phyloP scores from a whole-genome alignment of 2,888 invertebrate species.

The Teinopalpus imperialis region DNA sequence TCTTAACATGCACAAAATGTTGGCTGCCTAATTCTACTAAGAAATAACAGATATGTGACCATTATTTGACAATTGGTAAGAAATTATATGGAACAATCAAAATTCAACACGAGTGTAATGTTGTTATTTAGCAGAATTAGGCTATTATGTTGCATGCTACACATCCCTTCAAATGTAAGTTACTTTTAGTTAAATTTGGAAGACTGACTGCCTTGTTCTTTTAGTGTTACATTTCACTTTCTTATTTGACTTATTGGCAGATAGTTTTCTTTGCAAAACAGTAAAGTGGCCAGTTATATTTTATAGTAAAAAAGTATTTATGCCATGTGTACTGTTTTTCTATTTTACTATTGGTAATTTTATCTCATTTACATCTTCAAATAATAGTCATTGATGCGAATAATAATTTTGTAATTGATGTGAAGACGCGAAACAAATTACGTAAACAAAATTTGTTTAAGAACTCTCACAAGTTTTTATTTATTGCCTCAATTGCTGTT shows the following conservation, averaged over 20 bases:
- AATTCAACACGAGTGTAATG: constrained; percentile 9
- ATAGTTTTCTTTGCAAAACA: constrained; percentile 32
- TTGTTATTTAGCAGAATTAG: constrained; percentile 34
- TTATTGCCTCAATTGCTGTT: constrained; percentile 62
- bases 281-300: constrained; percentile 31
- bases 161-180: constrained; percentile 52
- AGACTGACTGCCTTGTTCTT: constrained; percentile 29
- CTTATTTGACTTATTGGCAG: constrained; percentile 16
- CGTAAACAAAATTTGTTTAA: too few relatives aligned
- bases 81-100: background rate
- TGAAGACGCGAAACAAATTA: too few relatives aligned
- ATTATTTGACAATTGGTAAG: constrained; percentile 1
- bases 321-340: constrained; percentile 53
- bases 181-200: constrained; percentile 42
- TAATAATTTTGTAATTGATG: constrained; percentile 36
- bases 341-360: constrained; percentile 43
- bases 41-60: constrained; percentile 26
- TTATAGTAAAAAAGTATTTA: constrained; percentile 9
- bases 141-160: constrained; percentile 61
- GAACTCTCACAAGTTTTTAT: constrained; percentile 22
- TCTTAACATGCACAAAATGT: constrained; percentile 63
- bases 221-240: constrained; percentile 3
- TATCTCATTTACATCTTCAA: constrained; percentile 31
- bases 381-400: constrained; percentile 43
- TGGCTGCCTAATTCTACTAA: constrained; percentile 38